These are phyloP conservation scores for Actinemys pallida DNA, from an alignment of 2,113 vertebrate species.

Conservation along the genomic window DNA sequence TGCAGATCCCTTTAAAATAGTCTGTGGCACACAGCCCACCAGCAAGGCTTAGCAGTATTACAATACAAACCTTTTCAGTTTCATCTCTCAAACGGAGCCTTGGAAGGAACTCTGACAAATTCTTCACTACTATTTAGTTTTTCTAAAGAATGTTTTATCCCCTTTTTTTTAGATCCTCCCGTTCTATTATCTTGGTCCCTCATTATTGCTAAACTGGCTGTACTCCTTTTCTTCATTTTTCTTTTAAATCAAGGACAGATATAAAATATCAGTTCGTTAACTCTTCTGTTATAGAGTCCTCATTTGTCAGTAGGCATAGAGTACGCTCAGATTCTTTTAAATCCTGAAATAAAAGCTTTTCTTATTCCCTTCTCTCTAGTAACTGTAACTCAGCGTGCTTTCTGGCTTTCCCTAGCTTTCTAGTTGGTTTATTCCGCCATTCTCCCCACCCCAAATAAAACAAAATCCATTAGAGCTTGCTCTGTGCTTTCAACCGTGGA, in stretches of 20 bases:
- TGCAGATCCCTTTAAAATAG: accelerated
- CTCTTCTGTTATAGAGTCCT: neutral
- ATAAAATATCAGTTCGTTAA: accelerated
- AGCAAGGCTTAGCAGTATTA: neutral
- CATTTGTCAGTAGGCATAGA: neutral
- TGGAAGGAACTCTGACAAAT: neutral
- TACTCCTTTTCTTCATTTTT: neutral
- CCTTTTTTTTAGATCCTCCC: neutral
- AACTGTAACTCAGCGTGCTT: neutral
- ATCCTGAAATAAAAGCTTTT: neutral
- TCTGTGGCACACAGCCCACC: neutral
- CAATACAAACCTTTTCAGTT: constrained; percentile 1
- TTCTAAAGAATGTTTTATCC: neutral
- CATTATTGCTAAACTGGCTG: accelerated
- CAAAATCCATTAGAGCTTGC: neutral
- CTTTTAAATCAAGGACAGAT: neutral
- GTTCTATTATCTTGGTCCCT: neutral
- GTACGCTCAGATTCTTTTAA: neutral
- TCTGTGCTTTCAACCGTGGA: neutral
- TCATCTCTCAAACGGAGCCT: neutral
- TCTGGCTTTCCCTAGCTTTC: neutral
- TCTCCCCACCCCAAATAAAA: neutral
- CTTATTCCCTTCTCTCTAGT: neutral
- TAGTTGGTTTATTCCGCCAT: accelerated
- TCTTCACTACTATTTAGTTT: neutral